Percentiles rank a stretch among this genome's conserved stretches.
These are phyloP conservation scores for Suricata suricatta DNA, from an alignment of 2,113 vertebrate genomes.

Conservation along the genomic window DNA sequence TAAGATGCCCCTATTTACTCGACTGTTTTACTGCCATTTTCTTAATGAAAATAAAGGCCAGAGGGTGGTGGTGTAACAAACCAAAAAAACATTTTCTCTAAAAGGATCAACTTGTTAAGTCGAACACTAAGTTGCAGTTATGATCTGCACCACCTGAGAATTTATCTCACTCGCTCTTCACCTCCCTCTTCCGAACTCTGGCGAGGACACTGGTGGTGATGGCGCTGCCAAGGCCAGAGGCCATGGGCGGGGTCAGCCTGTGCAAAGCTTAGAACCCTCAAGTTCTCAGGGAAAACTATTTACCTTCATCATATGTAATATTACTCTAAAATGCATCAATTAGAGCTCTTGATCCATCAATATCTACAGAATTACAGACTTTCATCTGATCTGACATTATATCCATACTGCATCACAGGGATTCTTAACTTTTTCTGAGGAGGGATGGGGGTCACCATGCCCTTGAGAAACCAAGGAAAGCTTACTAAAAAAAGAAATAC, in stretches of 20 bases:
- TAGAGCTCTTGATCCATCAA: background rate
- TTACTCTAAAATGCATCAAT: background rate
- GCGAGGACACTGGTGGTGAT: background rate
- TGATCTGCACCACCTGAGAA: background rate
- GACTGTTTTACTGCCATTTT: background rate
- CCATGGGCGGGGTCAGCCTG: background rate
- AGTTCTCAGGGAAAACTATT: background rate
- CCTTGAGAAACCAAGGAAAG: conserved; percentile 31
- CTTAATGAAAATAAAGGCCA: conserved; percentile 1
- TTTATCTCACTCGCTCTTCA: background rate
- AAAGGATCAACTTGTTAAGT: background rate
- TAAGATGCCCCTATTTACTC: background rate
- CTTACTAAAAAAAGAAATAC: background rate
- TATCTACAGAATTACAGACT: conserved; percentile 11
- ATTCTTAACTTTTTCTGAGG: background rate
- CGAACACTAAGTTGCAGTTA: background rate
- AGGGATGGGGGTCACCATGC: background rate
- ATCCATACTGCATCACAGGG: background rate
- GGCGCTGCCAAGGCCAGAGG: background rate
- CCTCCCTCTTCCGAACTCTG: too few species aligned
- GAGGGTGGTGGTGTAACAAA: background rate
- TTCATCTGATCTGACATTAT: background rate
- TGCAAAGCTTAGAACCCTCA: background rate
- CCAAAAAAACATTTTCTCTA: background rate
- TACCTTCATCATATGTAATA: background rate